Base-by-base conservation (phyloP, 2,113 vertebrate genomes). In the Entomyzon cyanotis region DNA sequence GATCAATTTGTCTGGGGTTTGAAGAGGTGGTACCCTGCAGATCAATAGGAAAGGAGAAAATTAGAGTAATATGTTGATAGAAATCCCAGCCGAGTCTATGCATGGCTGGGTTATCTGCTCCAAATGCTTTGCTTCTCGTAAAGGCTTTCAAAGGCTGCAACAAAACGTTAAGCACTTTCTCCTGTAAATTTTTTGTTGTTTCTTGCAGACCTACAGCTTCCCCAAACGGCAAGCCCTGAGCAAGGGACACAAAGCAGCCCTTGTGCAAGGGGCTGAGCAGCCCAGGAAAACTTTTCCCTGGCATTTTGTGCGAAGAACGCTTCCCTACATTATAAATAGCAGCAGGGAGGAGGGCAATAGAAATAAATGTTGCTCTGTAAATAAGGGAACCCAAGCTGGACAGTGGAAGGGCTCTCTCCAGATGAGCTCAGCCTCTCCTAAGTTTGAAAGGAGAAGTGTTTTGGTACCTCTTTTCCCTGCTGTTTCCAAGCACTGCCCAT, bases 1-100 rank as follows among this genome's bases (percentile, higher is more conserved):
- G 92, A 97, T 93, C 96, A 97, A 98, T 98, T 97, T 97, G 92
- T 96, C 96, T 97, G 89, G 94, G 80, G 93, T 95, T 96, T 97
- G 94, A 96, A 95, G 94, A 97, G 95, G 97, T 96, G 94, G 94
- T 97, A 95, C 89, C 94, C 90, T 93, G 92, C 85, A 96, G 91
- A 97, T 98, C 94, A 97, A 89, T 90, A 95, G 91, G 64, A 89
- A 94, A 96, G 89, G 88, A 97, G 95, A 97, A 97, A 98, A 98
- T 97, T 94, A 96, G 52, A 97, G 85, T 96, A 96, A 95, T 94
- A 77, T 74, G 85, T 91, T 97, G 88, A 96, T 96, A 97, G 93
- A 90, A 95, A 90, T 96, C 84, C 73, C 62, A 91, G 87, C 65
- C 28, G 23, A 73, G 30, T 77, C 94, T 76, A 89, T 96, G 90